Percentiles rank a stretch among this genome's conserved stretches.
phyloP scores from a whole-genome alignment of 2,797 vertebrate genomes.

The Mastacembelus armatus region DNA sequence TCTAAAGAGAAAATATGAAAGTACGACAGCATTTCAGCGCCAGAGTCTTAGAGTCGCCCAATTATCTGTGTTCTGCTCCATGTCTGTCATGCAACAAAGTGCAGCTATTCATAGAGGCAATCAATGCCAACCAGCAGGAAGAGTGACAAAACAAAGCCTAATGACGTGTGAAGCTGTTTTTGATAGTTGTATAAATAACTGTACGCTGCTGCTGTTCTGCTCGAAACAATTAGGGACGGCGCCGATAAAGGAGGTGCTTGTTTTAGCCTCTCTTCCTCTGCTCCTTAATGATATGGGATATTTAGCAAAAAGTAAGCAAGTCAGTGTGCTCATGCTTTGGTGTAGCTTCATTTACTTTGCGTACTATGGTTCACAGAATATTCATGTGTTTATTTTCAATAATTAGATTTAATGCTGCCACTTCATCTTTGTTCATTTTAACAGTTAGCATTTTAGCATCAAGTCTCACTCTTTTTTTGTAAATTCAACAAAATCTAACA shows the following conservation, averaged over 20 bases:
- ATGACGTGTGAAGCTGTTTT: constrained; percentile 52
- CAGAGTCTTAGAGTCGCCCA: neutral
- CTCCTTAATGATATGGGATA: neutral
- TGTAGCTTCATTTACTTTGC: too few relatives aligned
- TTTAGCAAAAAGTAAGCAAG: neutral
- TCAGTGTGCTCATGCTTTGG: neutral
- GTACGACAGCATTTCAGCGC: neutral
- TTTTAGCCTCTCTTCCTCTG: neutral
- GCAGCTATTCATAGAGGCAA: constrained; percentile 64
- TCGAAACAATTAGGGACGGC: constrained; percentile 40
- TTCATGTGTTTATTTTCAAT: too few relatives aligned
- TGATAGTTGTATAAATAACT: constrained; percentile 59
- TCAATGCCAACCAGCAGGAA: constrained; percentile 51
- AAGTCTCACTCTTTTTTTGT: too few relatives aligned
- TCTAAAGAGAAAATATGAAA: neutral
- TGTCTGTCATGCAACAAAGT: constrained; percentile 49
- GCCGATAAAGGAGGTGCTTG: neutral
- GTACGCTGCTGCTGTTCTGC: constrained; percentile 24
- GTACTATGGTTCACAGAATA: too few relatives aligned
- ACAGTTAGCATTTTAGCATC: too few relatives aligned
- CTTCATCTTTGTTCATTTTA: too few relatives aligned
- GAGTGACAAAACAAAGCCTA: constrained; percentile 60
- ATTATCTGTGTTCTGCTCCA: constrained; percentile 24
- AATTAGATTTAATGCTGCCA: too few relatives aligned
- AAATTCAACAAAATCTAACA: too few relatives aligned